Evolutionary conservation across 2,888 invertebrate species (phyloP).

Genomic region (Nemapogon koenigi): DNA sequence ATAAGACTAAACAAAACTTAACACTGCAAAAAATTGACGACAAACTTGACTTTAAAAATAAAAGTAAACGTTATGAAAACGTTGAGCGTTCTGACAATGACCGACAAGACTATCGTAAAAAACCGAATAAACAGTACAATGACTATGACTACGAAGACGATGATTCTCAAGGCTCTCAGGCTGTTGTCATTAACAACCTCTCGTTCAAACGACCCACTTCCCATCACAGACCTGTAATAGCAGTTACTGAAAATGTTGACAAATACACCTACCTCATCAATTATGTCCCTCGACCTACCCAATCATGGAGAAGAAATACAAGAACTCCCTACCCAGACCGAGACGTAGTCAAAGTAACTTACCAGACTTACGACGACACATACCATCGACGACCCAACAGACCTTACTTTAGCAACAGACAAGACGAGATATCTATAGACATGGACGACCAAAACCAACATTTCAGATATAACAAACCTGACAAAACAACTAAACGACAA

Average conservation of each 20-base stretch:
- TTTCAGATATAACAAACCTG: conserved; percentile 33
- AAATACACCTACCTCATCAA: conserved; percentile 59
- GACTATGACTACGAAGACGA: conserved; percentile 35
- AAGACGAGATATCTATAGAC: conserved; percentile 23
- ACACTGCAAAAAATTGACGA: conserved; percentile 54
- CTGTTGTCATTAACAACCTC: conserved; percentile 44
- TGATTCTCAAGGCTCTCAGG: conserved; percentile 43
- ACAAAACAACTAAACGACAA: conserved; percentile 27
- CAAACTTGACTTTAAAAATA: conserved; percentile 66
- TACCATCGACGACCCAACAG: conserved; percentile 29
- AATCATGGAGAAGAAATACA: conserved; percentile 43
- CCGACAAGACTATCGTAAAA: conserved; percentile 25
- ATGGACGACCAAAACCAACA: conserved; percentile 18
- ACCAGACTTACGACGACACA: conserved; percentile 53
- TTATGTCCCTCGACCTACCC: conserved; percentile 57
- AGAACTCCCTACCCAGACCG: conserved; percentile 31
- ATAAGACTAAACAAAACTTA: conserved; percentile 20
- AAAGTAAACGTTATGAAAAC: conserved; percentile 44
- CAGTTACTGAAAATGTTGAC: conserved; percentile 55
- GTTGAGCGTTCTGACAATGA: conserved; percentile 23
- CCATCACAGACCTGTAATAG: conserved; percentile 36
- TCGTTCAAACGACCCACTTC: conserved; percentile 37
- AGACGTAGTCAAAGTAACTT: conserved; percentile 55
- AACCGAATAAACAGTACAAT: conserved; percentile 24
- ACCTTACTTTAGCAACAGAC: conserved; percentile 24